phyloP scores from a whole-genome alignment of 2,113 vertebrate genomes.

The Channa argus region DNA sequence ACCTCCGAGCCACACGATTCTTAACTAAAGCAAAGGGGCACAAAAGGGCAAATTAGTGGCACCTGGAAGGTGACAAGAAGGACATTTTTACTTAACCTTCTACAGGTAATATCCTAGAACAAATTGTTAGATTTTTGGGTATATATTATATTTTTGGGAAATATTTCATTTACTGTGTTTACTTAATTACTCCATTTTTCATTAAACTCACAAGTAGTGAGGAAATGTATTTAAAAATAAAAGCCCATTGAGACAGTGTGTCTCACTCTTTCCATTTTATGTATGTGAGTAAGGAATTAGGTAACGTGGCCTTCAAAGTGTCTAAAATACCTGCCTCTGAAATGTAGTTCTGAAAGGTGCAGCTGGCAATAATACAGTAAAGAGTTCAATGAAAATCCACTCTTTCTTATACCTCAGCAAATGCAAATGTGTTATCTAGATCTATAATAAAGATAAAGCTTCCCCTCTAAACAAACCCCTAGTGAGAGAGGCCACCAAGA shows the following conservation, averaged over 20 bases:
- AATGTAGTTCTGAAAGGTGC: background rate
- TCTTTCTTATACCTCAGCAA: background rate
- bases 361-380: background rate
- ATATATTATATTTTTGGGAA: too few species aligned
- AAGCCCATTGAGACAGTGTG: background rate
- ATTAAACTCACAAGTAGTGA: slow-evolving; percentile 11
- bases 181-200: too few species aligned
- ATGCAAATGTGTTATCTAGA: background rate
- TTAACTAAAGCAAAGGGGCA: too few species aligned
- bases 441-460: background rate
- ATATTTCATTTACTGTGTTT: background rate
- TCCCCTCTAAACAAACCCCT: too few species aligned
- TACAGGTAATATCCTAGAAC: background rate
- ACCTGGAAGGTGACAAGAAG: background rate
- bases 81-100: too few species aligned
- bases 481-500: too few species aligned
- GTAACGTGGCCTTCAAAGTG: background rate
- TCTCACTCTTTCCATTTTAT: background rate
- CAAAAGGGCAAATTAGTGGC: background rate
- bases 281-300: slow-evolving; percentile 12
- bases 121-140: background rate
- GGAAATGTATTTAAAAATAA: slow-evolving; percentile 19
- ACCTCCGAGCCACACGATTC: too few species aligned
- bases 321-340: background rate
- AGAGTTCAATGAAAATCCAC: background rate